Base-by-base conservation (phyloP, 2,113 vertebrate genomes). In the Lucifuga dentata region DNA sequence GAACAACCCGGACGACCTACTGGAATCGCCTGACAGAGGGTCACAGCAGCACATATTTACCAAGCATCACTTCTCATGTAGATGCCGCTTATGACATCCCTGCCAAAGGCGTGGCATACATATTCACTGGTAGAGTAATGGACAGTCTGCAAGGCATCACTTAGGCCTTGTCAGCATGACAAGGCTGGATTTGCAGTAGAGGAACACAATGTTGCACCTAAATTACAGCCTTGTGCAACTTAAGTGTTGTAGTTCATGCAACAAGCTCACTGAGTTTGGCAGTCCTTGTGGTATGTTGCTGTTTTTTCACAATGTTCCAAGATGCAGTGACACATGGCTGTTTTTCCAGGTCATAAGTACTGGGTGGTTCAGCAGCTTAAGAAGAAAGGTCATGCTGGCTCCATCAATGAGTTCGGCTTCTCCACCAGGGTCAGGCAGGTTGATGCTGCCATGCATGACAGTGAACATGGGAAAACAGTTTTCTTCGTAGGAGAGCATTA, bases 281-380 rank as follows among this genome's bases (percentile, higher is more conserved):
- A 55, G 59, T 0, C 38, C 68, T 63, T 81, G 84, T 68, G 81
- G 79, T 73, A 29, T 51, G 32, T 72, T 77, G 45, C 20, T 68
- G 67, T 71, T 75, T 81, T n/a, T 78, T 78, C 64, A 76, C 58
- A 33, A 58, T 67, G 68, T 76, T 53, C 69, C 20, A 43, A 62
- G 75, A 76, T 57, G 65, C 48, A 59, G 57, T 75, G 60, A 80
- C 69, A 80, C 15, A n/a, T 29, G 35, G 44, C 68, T 72, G 40
- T 84, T 78, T 89, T 88, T 72, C 68, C 73, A 94, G 89, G 86
- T 81, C 73, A 49, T 67, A 91, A 91, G 67, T 93, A 91, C 64
- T 91, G 86, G 86, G 80, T 87, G 79, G 83, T 90, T 80, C 76
- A 85, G 36, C 62, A 76, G 69, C 81, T 89, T 57, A 88, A 82